Evolutionary conservation across 2,797 vertebrate species (phyloP), one percentile per base, ranked within the genome.

Genomic region (Telmatherina bonti): DNA sequence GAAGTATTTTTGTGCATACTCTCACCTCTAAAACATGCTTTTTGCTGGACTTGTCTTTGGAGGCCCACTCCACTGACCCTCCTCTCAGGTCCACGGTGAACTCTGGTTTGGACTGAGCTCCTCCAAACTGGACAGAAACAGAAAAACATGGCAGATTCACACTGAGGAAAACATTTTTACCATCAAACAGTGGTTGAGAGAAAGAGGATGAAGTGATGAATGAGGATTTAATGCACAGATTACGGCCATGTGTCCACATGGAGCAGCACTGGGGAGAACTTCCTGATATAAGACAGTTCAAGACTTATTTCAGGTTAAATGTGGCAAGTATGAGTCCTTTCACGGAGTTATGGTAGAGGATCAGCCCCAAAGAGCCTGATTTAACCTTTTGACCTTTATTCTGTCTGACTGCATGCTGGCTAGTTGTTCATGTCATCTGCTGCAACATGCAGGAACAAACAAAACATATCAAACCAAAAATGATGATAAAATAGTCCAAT

Each of bases 31-130:
- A 10, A 0, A 92, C 91, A 5, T 93, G 43, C 75, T 93, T 93
- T 78, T 98, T 99, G 94, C 97, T 99, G 78, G 97, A 98, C 89
- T 98, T 99, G 76, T 99, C 97, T 83, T 97, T 99, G 0, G 96
- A 93, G 22, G 97, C 97, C 95, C 96, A 96, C 0, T 97, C 96
- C 74, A 97, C 94, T 0, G 94, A 89, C 1, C 95, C 96, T 2
- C 97, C 97, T 82, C 89, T 95, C 62, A 99, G 93, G 75, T 99
- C 97, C 83, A 98, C 96, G 0, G 95, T 97, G 88, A 98, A 96
- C 92, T 99, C 97, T 1, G 96, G 96, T 78, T 97, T 97, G 54
- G 97, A 97, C 69, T 98, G 97, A 85, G 94, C 83, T 69, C 94
- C 93, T 54, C 97, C 97, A 88, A 99, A 99, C 96, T 99, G 94